A percentile compares a stretch with the other conserved stretches of the same genome.
Conservation (phyloP, 2,797 vertebrate species). For the Sciurus carolinensis region DNA sequence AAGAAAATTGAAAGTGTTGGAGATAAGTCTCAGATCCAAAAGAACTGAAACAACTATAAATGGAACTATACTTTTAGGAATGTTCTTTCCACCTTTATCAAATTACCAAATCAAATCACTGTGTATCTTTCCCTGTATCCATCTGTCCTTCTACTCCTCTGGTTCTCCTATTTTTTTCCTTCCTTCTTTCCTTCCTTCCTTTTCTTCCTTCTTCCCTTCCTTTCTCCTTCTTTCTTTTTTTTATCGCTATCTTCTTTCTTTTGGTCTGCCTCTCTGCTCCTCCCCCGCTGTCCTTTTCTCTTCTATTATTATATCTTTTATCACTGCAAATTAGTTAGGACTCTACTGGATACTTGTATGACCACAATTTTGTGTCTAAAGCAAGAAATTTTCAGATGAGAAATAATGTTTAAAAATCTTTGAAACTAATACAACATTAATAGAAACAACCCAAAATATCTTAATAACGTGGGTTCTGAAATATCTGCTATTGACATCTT, state of each 20-base stretch:
- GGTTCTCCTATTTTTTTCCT: not conserved
- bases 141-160: not conserved
- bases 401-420: not conserved
- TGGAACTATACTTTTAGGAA: constrained; percentile 76
- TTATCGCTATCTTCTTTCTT: too few relatives aligned
- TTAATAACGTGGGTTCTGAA: not conserved
- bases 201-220: not conserved
- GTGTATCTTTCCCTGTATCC: not conserved
- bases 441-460: not conserved
- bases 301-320: not conserved
- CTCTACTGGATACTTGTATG: not conserved
- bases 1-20: constrained; percentile 61
- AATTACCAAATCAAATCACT: constrained; percentile 74
- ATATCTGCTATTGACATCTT: not conserved
- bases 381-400: not conserved
- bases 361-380: not conserved
- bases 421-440: not conserved
- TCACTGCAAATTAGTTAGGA: not conserved
- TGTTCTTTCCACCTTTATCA: constrained; percentile 57
- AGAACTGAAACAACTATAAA: constrained; percentile 66
- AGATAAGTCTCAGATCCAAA: constrained; percentile 70
- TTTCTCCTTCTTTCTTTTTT: rapidly evolving
- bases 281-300: not conserved
- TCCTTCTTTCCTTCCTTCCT: not conserved
- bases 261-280: too few relatives aligned